Base-by-base conservation (phyloP, 2,113 vertebrate species). In the Donacobius atricapilla region DNA sequence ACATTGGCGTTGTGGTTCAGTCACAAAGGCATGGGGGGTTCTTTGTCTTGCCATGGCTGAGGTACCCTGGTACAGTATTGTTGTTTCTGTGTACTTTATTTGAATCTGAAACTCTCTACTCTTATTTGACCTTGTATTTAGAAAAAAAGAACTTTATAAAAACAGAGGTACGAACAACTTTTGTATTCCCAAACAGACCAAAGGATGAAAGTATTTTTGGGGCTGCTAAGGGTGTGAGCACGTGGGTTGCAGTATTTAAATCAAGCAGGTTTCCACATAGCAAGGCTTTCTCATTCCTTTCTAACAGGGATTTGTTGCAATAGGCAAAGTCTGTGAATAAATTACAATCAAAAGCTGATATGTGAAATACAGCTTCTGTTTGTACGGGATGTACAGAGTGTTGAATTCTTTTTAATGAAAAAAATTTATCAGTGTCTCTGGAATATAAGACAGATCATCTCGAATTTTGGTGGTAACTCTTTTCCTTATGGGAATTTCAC, bases 331-430 rank as follows among this genome's bases (percentile, higher is more conserved):
- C 31, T 61, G 42, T 84, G 89, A 58, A 88, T 92, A 93, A 96
- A 90, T 93, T 94, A 54, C 11, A 7, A 66, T 83, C 66, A 71
- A 71, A 72, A 60, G 1, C 7, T 61, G 63, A 82, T 71, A 60
- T 83, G 19, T 71, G 63, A 90, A 93, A 82, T 84, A 30, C 63
- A 75, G 77, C 47, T 93, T 68, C 69, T 96, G 42, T 23, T 65
- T 60, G 35, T 56, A 42, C 37, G 51, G 51, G n/a, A 33, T 85
- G 45, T 61, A 61, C 87, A 91, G 95, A 95, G n/a, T 66, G 24
- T 42, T 81, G 53, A 83, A 88, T 95, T 91, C 50, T 73, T 73
- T 83, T 57, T 93, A 88, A 93, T 87, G 92, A 94, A 94, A 91
- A 89, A 78, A 87, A 92, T 8, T 53, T 63, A 63, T 85, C 65